These are phyloP conservation scores for Echinops telfairi DNA, from an alignment of 2,113 vertebrate species.

Conservation along the genomic window DNA sequence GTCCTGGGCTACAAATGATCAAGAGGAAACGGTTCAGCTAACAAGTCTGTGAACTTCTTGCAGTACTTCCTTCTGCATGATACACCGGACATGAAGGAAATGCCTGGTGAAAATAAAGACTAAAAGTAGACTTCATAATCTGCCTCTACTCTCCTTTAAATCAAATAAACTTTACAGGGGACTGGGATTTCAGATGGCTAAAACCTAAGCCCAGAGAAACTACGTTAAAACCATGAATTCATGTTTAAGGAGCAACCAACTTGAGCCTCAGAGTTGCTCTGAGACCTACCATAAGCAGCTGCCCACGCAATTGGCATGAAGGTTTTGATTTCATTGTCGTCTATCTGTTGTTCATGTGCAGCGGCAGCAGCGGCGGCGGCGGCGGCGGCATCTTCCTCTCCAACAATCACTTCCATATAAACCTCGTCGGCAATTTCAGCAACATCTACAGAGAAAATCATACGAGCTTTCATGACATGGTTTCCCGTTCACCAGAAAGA, in stretches of 20 bases:
- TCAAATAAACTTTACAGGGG: slow-evolving; percentile 62
- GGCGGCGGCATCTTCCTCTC: slow-evolving; percentile 90
- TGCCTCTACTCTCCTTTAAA: slow-evolving; percentile 60
- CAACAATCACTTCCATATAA: slow-evolving; percentile 97
- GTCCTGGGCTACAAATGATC: slow-evolving; percentile 61
- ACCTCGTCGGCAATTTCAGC: slow-evolving; percentile 96
- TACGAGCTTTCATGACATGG: slow-evolving; percentile 45
- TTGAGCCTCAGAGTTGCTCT: background rate
- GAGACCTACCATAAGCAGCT: slow-evolving; percentile 93
- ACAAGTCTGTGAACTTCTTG: slow-evolving; percentile 67
- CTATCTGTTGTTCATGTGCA: slow-evolving; percentile 92
- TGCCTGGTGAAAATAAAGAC: slow-evolving; percentile 70
- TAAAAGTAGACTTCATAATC: slow-evolving; percentile 72
- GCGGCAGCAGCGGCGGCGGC: slow-evolving; percentile 82
- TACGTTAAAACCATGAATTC: slow-evolving; percentile 29
- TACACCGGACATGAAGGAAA: slow-evolving; percentile 68
- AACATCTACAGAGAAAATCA: slow-evolving; percentile 89
- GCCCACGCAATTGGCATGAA: slow-evolving; percentile 97
- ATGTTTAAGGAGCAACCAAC: background rate
- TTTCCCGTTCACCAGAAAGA: slow-evolving; percentile 57
- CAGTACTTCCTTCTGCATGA: slow-evolving; percentile 65
- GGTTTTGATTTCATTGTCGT: slow-evolving; percentile 93
- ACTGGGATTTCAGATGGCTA: slow-evolving; percentile 61
- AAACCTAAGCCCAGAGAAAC: slow-evolving; percentile 68
- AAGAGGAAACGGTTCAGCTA: slow-evolving; percentile 73